Evolutionary conservation across 2,113 vertebrate genomes (phyloP).

Genomic region (Garra rufa): DNA sequence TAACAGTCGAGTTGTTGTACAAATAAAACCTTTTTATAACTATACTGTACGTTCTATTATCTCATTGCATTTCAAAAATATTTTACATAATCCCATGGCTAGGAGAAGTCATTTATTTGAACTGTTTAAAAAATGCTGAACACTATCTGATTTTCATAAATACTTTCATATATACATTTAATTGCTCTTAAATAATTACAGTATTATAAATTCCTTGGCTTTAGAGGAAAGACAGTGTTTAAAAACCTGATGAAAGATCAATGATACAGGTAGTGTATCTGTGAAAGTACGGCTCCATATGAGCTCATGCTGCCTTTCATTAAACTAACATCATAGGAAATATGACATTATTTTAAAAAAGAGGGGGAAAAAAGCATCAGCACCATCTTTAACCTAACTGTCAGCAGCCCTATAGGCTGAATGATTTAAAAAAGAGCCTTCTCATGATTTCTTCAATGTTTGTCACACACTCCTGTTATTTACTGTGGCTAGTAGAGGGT

Average conservation of each 20-base stretch:
- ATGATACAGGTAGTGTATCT: too few relatives aligned
- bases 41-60: neutral
- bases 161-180: conserved; percentile 21
- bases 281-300: neutral
- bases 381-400: neutral
- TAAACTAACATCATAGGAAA: neutral
- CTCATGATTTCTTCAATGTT: neutral
- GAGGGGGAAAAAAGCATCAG: neutral
- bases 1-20: conserved; percentile 56
- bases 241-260: neutral
- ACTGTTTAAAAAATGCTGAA: neutral
- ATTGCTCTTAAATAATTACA: neutral
- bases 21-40: conserved; percentile 16
- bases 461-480: conserved; percentile 54
- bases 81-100: neutral
- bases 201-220: conserved; percentile 50
- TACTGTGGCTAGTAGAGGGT: conserved; percentile 58
- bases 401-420: neutral
- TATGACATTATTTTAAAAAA: neutral
- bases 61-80: neutral
- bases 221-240: conserved; percentile 22
- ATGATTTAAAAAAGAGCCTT: neutral
- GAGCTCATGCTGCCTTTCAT: neutral
- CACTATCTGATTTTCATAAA: neutral
- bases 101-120: neutral